phyloP scores from a whole-genome alignment of 2,113 vertebrate genomes.

The Eonycteris spelaea region DNA sequence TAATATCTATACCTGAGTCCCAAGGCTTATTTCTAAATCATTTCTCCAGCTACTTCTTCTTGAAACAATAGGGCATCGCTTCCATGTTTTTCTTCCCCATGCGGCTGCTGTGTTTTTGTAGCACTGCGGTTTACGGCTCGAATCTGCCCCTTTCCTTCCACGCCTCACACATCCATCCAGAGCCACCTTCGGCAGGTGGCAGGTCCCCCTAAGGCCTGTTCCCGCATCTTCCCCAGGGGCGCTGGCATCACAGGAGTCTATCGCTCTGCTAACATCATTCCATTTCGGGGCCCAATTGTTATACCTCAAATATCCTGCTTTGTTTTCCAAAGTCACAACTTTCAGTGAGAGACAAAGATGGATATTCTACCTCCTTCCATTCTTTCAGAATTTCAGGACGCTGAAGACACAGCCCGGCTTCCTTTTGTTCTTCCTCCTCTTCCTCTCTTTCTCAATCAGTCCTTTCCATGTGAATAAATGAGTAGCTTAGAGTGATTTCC shows the following conservation, averaged over 20 bases:
- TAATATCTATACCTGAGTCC: neutral
- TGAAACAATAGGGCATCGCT: neutral
- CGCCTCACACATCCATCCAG: neutral
- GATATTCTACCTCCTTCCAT: neutral
- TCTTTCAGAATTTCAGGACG: neutral
- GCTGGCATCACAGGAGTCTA: neutral
- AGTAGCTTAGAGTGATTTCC: neutral
- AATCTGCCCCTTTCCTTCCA: neutral
- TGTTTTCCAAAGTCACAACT: neutral
- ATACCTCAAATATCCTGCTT: neutral
- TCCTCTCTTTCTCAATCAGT: neutral
- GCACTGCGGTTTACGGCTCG: fast-evolving
- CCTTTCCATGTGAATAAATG: neutral
- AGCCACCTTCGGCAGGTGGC: neutral
- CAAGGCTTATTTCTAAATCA: neutral
- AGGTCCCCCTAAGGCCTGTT: neutral
- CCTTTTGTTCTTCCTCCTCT: neutral
- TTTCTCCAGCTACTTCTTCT: neutral
- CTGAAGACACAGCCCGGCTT: neutral
- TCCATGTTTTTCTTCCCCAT: neutral
- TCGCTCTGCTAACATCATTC: neutral
- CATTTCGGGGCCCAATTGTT: neutral
- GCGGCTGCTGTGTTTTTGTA: neutral
- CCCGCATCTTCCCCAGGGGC: neutral
- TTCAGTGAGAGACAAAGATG: neutral